These are phyloP conservation scores for Lasiurus borealis DNA, from an alignment of 2,113 vertebrate species.

Conservation along the genomic window DNA sequence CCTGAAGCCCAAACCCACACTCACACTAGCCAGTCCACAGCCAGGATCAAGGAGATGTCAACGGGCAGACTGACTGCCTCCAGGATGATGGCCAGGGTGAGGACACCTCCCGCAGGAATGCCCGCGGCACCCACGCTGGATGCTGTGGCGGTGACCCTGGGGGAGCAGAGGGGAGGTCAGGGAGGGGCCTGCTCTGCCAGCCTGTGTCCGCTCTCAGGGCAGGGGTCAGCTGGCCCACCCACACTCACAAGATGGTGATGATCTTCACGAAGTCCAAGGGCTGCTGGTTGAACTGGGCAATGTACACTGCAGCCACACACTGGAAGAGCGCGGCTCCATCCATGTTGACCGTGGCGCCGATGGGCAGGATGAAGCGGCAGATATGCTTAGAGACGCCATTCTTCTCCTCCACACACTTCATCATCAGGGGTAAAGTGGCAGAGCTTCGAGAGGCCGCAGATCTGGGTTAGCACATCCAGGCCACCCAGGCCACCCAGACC, in stretches of 20 bases:
- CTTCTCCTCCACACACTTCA: slow-evolving; percentile 94
- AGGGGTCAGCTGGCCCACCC: not conserved
- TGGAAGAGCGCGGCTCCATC: slow-evolving; percentile 95
- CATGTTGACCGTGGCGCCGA: slow-evolving; percentile 96
- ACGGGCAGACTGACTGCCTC: slow-evolving; percentile 92
- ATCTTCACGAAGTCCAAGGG: slow-evolving; percentile 92
- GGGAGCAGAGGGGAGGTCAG: not conserved
- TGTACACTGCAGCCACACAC: slow-evolving; percentile 94
- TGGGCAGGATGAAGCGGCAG: slow-evolving; percentile 95
- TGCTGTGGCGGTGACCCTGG: slow-evolving; percentile 93
- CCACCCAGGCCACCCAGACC: too few relatives aligned
- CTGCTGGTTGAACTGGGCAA: slow-evolving; percentile 91
- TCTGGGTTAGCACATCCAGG: fast-evolving
- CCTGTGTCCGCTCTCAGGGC: not conserved
- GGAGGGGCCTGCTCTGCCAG: too few relatives aligned
- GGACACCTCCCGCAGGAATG: slow-evolving; percentile 93
- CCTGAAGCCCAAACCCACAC: slow-evolving; percentile 69
- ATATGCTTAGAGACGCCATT: slow-evolving; percentile 93
- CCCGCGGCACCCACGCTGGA: slow-evolving; percentile 95
- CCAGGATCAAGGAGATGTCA: slow-evolving; percentile 94
- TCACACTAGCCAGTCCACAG: slow-evolving; percentile 97
- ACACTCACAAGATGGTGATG: slow-evolving; percentile 94
- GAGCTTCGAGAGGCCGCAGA: slow-evolving; percentile 84
- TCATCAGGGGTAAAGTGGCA: slow-evolving; percentile 94
- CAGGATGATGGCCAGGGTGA: slow-evolving; percentile 94